Percentiles rank a stretch among this genome's conserved stretches.
Conservation (phyloP, 2,888 invertebrate species). For the Strigamia maritima region DNA sequence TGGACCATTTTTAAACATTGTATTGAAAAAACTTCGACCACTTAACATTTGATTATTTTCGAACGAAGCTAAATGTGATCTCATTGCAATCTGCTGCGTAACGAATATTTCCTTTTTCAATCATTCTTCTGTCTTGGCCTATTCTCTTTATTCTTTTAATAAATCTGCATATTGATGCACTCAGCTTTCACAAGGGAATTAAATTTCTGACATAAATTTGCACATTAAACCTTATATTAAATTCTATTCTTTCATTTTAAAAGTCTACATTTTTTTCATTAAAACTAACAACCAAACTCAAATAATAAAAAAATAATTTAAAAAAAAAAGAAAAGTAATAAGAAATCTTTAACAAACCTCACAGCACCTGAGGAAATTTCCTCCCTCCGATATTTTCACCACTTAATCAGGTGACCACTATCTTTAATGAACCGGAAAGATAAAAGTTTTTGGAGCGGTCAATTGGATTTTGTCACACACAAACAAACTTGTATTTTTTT, state of each 20-base stretch:
- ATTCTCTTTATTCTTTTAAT: not conserved
- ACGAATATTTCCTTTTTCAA: not conserved
- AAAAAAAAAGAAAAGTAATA: not conserved
- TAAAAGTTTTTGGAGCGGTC: slow-evolving; percentile 16
- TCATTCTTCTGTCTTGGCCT: not conserved
- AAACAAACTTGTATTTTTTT: slow-evolving; percentile 2
- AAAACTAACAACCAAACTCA: not conserved
- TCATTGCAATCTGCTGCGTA: not conserved
- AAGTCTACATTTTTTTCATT: not conserved
- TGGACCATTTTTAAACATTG: not conserved
- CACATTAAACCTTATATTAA: slow-evolving; percentile 2
- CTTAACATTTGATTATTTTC: slow-evolving; percentile 10
- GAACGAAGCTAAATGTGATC: not conserved
- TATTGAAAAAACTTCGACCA: not conserved
- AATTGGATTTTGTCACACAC: slow-evolving; percentile 15
- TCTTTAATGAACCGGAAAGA: slow-evolving; percentile 19
- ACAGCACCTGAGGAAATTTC: not conserved
- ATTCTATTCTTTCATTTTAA: not conserved
- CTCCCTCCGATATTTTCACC: slow-evolving; percentile 1
- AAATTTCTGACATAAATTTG: not conserved
- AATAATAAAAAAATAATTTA: not conserved
- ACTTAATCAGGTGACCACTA: slow-evolving; percentile 8
- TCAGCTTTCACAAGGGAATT: not conserved
- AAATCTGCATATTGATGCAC: slow-evolving; percentile 1
- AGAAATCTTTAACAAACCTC: not conserved